Evolutionary conservation across 2,888 invertebrate genomes (phyloP), one percentile per base, ranked within the genome.

Genomic region (Spilosoma lubricipeda): DNA sequence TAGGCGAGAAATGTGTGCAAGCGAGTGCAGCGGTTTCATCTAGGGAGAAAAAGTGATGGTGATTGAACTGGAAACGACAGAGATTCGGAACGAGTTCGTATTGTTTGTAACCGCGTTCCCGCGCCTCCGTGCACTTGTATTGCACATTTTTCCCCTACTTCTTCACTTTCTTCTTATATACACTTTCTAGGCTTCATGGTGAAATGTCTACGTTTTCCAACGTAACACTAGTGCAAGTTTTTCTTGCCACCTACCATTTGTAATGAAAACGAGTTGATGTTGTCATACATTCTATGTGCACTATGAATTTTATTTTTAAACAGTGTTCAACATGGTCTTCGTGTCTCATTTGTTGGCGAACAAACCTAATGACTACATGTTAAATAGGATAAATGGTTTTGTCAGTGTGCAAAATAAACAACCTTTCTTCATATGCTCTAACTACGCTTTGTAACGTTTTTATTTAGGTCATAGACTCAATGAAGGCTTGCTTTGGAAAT

Each of bases 141-240:
- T 91, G 92, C 91, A 92, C 88, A 82, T 85, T 93, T 94, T 94
- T 92, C 90, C 90, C 91, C 91, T 92, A 91, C 91, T 93, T 94
- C 93, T 94, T 95, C 95, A 95, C 95, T 95, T 95, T 95, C 95
- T 95, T 95, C 93, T 90, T 90, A 91, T 92, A 90, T 92, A 93
- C 93, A 95, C 95, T 95, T 95, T 95, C 95, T 95, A 95, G 92
- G 90, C 90, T 93, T 92, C 91, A 94, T 94, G 95, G 95, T 92
- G 94, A 95, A 94, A 94, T 94, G 93, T 87, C 91, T 92, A 89
- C 93, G 93, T 94, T 95, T 95, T 95, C 95, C 92, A 95, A 90
- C 93, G 93, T 93, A 93, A 92, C 93, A 92, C 91, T 84, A 93
- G 94, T 94, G 94, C 94, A 94, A 94, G 95, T 94, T 95, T 94